phyloP scores from a whole-genome alignment of 2,797 vertebrate species.

The Clarias laeviceps region DNA sequence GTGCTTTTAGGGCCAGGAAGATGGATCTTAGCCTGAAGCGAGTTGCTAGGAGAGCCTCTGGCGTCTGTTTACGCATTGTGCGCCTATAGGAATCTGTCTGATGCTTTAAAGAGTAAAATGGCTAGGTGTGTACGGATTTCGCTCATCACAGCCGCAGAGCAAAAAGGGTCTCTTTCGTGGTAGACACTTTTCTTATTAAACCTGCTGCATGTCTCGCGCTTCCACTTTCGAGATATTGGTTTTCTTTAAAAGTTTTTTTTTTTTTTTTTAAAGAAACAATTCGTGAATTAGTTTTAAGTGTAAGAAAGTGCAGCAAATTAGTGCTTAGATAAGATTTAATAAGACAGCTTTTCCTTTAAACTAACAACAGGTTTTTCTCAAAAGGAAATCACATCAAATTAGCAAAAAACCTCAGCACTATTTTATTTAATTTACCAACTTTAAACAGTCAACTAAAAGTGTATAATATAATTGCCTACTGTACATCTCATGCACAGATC shows the following conservation, averaged over 20 bases:
- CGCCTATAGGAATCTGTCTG: neutral
- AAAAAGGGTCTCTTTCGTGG: no score
- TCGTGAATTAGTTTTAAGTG: neutral
- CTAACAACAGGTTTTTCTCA: neutral
- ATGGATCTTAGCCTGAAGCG: slow-evolving; percentile 20
- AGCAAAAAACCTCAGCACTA: neutral
- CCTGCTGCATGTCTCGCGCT: neutral
- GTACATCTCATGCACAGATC: no score
- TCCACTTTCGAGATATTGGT: neutral
- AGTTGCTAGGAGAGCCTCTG: slow-evolving; percentile 14
- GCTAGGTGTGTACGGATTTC: no score
- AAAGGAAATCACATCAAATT: neutral
- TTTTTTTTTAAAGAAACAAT: neutral
- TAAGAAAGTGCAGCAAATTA: neutral
- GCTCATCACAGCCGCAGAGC: neutral
- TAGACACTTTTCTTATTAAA: neutral
- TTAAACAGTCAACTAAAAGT: neutral
- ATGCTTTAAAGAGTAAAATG: slow-evolving; percentile 3
- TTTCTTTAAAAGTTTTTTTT: neutral
- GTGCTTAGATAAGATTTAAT: neutral
- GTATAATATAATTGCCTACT: neutral
- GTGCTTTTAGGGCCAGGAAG: neutral
- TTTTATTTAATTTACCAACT: neutral
- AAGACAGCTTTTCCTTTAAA: neutral
- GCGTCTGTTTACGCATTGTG: slow-evolving; percentile 6